These are phyloP conservation scores for Sparidentex hasta DNA, from an alignment of 2,797 vertebrate genomes.

Conservation along the genomic window DNA sequence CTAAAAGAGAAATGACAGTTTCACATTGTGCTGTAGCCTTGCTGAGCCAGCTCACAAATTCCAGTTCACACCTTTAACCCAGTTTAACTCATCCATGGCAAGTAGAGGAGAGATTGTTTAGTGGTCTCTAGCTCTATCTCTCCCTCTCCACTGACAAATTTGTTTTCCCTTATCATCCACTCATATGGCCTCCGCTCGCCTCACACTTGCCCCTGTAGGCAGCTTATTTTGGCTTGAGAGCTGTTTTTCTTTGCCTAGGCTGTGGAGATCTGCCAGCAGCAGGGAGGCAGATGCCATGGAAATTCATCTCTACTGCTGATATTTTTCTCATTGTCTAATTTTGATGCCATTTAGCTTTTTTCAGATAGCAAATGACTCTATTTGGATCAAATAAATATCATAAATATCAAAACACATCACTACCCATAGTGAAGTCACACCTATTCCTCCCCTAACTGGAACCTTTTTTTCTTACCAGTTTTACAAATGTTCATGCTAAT, in stretches of 20 bases:
- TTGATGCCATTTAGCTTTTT: not conserved
- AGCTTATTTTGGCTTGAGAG: slow-evolving; percentile 59
- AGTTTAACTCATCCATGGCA: slow-evolving; percentile 8
- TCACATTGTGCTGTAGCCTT: not conserved
- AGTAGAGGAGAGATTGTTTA: slow-evolving; percentile 15
- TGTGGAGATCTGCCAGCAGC: slow-evolving; percentile 40
- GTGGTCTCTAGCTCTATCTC: slow-evolving; percentile 1
- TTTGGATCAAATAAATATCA: not conserved
- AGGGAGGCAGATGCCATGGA: slow-evolving; percentile 31
- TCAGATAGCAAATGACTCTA: not conserved
- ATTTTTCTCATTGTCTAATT: not conserved
- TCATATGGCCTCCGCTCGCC: slow-evolving; percentile 24
- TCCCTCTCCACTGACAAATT: slow-evolving; percentile 16
- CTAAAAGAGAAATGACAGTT: not conserved
- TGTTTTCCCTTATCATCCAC: slow-evolving; percentile 44
- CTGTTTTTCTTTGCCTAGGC: slow-evolving; percentile 27
- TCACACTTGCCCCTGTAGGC: slow-evolving; percentile 29
- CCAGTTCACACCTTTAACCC: not conserved
- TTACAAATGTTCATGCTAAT: not conserved
- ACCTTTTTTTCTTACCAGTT: not conserved
- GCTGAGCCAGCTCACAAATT: not conserved
- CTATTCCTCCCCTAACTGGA: too few species aligned
- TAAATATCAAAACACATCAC: not conserved
- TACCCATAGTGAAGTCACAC: not conserved
- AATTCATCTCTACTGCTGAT: slow-evolving; percentile 17